These are phyloP conservation scores for Delia radicum DNA, from an alignment of 1,140 invertebrate genomes.

Conservation along the genomic window DNA sequence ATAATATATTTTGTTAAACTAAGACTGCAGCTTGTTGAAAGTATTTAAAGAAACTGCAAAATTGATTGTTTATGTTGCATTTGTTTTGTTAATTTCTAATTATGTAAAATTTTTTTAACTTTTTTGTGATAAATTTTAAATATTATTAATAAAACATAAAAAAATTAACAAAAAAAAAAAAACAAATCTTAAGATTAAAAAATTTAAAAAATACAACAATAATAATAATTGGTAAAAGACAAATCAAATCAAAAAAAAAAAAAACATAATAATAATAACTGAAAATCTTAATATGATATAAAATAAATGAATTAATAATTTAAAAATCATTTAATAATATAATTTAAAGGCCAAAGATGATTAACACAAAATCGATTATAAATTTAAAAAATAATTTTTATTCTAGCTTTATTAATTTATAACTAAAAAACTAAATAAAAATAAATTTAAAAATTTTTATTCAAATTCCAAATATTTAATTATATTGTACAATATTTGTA, in stretches of 20 bases:
- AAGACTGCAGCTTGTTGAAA: neutral
- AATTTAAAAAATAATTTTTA: neutral
- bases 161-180: neutral
- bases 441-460: neutral
- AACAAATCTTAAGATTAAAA: no score
- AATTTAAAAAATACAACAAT: neutral
- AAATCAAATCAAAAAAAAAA: no score
- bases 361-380: neutral
- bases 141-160: neutral
- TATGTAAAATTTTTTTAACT: neutral
- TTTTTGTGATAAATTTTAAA: neutral
- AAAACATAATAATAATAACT: no score
- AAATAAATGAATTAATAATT: neutral
- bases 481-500: neutral
- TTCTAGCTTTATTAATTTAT: neutral
- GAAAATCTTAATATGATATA: neutral
- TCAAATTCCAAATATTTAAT: neutral
- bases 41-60: neutral
- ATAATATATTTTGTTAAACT: neutral
- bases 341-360: neutral
- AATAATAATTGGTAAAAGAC: neutral
- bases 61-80: constrained; percentile 1
- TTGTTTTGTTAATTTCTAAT: neutral
- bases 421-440: neutral
- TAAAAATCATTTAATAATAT: neutral